These are phyloP conservation scores for Diadromus collaris DNA, from an alignment of 2,888 invertebrate species.

Conservation along the genomic window DNA sequence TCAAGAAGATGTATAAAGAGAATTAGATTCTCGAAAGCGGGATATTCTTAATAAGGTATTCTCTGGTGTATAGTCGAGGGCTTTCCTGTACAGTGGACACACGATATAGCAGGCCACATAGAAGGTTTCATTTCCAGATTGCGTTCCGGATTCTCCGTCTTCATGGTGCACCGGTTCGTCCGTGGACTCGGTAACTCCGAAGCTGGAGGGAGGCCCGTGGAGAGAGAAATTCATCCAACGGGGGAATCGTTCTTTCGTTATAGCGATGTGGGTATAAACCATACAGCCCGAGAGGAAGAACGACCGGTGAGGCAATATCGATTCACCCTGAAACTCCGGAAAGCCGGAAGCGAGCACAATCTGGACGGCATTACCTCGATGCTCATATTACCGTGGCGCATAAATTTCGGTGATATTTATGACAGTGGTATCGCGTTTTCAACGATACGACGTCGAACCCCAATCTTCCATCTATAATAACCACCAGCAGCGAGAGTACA, in stretches of 20 bases:
- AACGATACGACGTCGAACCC: conserved; percentile 31
- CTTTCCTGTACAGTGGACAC: conserved; percentile 23
- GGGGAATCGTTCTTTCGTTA: conserved; percentile 46
- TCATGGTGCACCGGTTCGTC: conserved; percentile 15
- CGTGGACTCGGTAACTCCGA: background rate
- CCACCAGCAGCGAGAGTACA: conserved; percentile 3
- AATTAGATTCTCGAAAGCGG: conserved; percentile 28
- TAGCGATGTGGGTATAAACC: conserved; percentile 4
- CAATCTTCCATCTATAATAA: conserved; percentile 41
- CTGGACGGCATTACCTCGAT: conserved; percentile 54
- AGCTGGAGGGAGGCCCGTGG: background rate
- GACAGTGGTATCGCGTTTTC: conserved; percentile 40
- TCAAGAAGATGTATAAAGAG: background rate
- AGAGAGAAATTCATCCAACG: background rate
- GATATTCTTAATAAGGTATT: conserved; percentile 24
- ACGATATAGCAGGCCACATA: conserved; percentile 30
- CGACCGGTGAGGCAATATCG: conserved; percentile 54
- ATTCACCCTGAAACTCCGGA: conserved; percentile 58
- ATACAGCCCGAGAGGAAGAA: conserved; percentile 15
- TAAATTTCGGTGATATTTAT: conserved; percentile 58
- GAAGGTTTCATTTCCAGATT: conserved; percentile 49
- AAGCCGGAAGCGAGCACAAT: conserved; percentile 59
- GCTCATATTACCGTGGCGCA: conserved; percentile 56
- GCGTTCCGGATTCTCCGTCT: conserved; percentile 39
- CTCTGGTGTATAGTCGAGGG: background rate